Percentiles rank a stretch among this genome's conserved stretches.
phyloP scores from a whole-genome alignment of 2,888 invertebrate genomes.

The Hyalella azteca region DNA sequence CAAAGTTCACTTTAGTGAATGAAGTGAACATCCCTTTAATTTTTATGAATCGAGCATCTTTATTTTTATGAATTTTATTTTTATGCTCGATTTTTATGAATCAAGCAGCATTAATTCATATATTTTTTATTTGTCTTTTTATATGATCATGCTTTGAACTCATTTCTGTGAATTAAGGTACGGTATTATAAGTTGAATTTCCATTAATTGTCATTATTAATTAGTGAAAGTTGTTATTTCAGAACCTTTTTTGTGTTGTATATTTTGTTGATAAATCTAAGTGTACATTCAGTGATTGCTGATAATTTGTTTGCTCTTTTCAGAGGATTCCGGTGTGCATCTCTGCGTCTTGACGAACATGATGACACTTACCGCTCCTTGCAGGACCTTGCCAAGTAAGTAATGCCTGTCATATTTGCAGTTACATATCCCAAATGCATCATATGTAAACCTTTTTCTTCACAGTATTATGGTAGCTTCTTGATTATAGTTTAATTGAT shows the following conservation, averaged over 20 bases:
- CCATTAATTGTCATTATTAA: background rate
- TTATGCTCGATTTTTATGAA: too few relatives aligned
- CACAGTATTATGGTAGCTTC: too few relatives aligned
- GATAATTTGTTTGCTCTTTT: background rate
- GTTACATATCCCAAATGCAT: background rate
- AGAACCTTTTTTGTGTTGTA: background rate
- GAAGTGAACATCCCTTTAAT: too few relatives aligned
- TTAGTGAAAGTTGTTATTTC: background rate
- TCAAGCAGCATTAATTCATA: too few relatives aligned
- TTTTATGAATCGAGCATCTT: too few relatives aligned
- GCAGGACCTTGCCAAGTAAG: slow-evolving; percentile 54
- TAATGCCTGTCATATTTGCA: slow-evolving; percentile 6
- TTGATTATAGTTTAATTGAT: too few relatives aligned
- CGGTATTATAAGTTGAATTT: background rate
- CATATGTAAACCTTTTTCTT: background rate
- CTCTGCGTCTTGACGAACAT: slow-evolving; percentile 30
- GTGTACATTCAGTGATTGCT: background rate
- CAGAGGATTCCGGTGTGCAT: slow-evolving; percentile 51
- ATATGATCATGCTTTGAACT: background rate
- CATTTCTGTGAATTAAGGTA: background rate
- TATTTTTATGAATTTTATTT: too few relatives aligned
- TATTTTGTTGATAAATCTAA: background rate
- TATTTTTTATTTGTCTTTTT: background rate
- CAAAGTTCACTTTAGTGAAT: too few relatives aligned
- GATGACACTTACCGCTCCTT: slow-evolving; percentile 47